Percentiles rank a stretch among this genome's conserved stretches.
These are phyloP conservation scores for Ciconia boyciana DNA, from an alignment of 2,113 vertebrate species.

Conservation along the genomic window DNA sequence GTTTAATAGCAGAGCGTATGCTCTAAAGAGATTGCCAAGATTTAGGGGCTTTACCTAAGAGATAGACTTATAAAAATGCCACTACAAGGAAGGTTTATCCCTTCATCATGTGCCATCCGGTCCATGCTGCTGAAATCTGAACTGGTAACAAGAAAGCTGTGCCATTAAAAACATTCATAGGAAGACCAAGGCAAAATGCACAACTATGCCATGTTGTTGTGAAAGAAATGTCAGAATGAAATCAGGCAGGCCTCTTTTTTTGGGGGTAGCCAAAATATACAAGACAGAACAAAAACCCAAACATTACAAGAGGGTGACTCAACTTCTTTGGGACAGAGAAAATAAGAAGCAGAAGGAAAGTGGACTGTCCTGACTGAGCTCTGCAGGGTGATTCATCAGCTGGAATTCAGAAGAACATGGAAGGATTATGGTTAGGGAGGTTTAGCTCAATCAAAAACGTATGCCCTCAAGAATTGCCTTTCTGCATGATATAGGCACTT, in stretches of 20 bases:
- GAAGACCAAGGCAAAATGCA: constrained; percentile 10
- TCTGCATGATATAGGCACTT: neutral
- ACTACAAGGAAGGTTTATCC: constrained; percentile 63
- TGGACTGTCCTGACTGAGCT: neutral
- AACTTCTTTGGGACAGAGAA: constrained; percentile 26
- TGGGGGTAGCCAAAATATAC: constrained; percentile 3
- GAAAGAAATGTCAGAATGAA: constrained; percentile 27
- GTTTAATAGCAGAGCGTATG: constrained; percentile 54
- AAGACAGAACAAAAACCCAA: constrained; percentile 29
- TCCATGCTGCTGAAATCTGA: constrained; percentile 41
- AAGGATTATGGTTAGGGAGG: neutral
- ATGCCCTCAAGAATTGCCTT: neutral
- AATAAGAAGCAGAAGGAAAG: constrained; percentile 19
- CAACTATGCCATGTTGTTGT: neutral
- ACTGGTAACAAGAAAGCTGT: constrained; percentile 62
- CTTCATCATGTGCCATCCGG: constrained; percentile 28
- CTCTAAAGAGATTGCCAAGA: constrained; percentile 65
- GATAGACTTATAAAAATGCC: constrained; percentile 69
- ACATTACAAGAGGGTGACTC: constrained; percentile 29
- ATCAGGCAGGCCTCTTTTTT: neutral
- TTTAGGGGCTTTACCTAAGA: constrained; percentile 68
- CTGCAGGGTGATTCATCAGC: constrained; percentile 28
- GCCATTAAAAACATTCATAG: constrained; percentile 43
- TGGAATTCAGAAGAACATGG: constrained; percentile 51
- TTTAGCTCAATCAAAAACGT: constrained; percentile 12